A percentile compares a stretch with the other conserved stretches of the same genome.
Conservation (phyloP, 2,888 invertebrate genomes). For the Drosophila merina region DNA sequence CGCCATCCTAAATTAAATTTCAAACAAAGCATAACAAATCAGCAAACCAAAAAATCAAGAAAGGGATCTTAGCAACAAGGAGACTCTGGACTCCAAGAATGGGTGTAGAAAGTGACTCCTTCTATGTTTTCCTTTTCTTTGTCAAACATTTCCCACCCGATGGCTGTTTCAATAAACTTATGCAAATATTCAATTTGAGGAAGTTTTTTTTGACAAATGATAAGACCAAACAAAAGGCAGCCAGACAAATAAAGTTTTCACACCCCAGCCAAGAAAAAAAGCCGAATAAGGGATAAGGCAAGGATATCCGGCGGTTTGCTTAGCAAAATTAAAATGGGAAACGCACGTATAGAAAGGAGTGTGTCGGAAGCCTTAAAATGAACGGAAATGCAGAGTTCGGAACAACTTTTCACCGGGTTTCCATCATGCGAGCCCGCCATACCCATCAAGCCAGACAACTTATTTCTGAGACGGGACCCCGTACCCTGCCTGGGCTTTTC, state of each 20-base stretch:
- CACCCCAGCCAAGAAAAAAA: constrained; percentile 43
- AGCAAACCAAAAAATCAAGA: constrained; percentile 12
- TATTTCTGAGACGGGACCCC: constrained; percentile 20
- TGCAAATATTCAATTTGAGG: constrained; percentile 75
- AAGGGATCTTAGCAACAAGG: constrained; percentile 1
- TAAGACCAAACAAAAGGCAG: constrained; percentile 73
- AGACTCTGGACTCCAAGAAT: constrained; percentile 15
- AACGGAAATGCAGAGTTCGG: constrained; percentile 54
- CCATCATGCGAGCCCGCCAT: constrained; percentile 47
- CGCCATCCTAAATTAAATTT: neutral
- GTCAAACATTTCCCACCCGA: constrained; percentile 21
- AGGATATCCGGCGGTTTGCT: constrained; percentile 64
- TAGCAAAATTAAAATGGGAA: constrained; percentile 72
- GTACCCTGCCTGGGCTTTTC: neutral
- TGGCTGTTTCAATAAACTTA: constrained; percentile 74
- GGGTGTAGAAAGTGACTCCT: constrained; percentile 19
- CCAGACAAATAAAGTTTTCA: constrained; percentile 73
- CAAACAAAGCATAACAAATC: constrained; percentile 4
- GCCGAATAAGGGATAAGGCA: constrained; percentile 27
- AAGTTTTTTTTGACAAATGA: constrained; percentile 73
- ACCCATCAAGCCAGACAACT: constrained; percentile 41
- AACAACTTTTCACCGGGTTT: constrained; percentile 63
- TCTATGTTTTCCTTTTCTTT: constrained; percentile 22
- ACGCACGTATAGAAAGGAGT: constrained; percentile 4
- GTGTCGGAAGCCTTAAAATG: constrained; percentile 5